A percentile compares a stretch with the other conserved stretches of the same genome.
phyloP scores from a whole-genome alignment of 2,113 vertebrate species.

The Pangasianodon hypophthalmus region DNA sequence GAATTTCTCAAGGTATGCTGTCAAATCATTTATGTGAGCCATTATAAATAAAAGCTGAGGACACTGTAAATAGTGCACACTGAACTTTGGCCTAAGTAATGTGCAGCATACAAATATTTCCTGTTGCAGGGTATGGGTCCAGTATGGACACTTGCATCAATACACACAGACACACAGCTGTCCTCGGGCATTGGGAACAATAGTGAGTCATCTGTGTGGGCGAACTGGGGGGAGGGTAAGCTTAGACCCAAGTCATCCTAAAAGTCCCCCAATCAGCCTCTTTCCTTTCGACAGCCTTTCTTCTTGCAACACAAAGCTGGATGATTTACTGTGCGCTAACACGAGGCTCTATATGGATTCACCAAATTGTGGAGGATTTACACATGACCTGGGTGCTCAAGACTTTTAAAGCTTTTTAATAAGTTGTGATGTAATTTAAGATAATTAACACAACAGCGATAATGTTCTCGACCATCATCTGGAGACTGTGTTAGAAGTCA shows the following conservation, averaged over 20 bases:
- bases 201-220: constrained; percentile 49
- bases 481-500: background rate
- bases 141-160: background rate
- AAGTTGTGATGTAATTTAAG: too few species aligned
- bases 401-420: background rate
- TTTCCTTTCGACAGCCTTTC: background rate
- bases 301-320: background rate
- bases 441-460: background rate
- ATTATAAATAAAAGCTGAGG: background rate
- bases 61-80: background rate
- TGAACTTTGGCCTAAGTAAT: background rate
- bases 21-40: background rate
- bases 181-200: constrained; percentile 42
- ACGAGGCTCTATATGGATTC: background rate
- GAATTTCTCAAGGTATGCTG: background rate
- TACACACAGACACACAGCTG: constrained; percentile 8
- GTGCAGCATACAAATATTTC: background rate
- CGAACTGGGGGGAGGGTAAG: constrained; percentile 30
- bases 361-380: background rate
- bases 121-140: background rate
- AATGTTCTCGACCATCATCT: background rate
- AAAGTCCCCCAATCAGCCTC: background rate
- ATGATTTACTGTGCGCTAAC: background rate
- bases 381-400: background rate
- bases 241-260: constrained; percentile 38